A percentile compares a stretch with the other conserved stretches of the same genome.
Evolutionary conservation across 2,113 vertebrate species (phyloP).

Genomic region (Puffinus mauretanicus): DNA sequence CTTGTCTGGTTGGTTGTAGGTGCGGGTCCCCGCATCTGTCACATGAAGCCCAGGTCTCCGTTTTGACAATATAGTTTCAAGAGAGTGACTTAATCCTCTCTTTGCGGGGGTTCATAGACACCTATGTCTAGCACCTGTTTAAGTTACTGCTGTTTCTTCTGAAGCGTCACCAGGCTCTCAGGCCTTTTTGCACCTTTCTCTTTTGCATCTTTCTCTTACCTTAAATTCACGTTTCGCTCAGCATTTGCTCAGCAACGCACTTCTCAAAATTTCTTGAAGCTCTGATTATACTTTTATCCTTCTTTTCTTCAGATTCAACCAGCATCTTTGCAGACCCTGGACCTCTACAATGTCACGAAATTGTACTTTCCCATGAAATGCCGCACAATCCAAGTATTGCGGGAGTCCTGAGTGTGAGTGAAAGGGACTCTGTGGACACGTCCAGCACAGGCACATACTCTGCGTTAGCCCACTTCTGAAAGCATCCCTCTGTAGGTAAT

Average conservation of each 20-base stretch:
- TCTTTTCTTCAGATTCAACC: neutral
- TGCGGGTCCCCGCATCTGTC: neutral
- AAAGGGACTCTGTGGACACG: neutral
- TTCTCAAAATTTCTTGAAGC: neutral
- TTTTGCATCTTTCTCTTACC: neutral
- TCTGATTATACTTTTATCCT: neutral
- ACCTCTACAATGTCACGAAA: neutral
- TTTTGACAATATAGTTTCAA: neutral
- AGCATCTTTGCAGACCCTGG: neutral
- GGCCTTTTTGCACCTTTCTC: neutral
- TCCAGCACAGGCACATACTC: neutral
- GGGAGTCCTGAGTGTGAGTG: neutral
- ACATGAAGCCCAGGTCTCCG: neutral
- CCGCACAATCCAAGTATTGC: neutral
- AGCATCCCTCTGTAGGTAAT: neutral
- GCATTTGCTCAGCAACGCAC: neutral
- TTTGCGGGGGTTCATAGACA: neutral
- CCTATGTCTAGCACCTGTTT: neutral
- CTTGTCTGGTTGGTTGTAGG: neutral
- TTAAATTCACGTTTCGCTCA: neutral
- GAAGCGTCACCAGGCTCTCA: neutral
- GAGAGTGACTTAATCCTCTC: neutral
- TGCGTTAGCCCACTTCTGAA: neutral
- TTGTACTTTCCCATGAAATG: neutral
- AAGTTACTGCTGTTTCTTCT: neutral